These are phyloP conservation scores for Chironomus tentans DNA, from an alignment of 2,888 invertebrate species.

Conservation along the genomic window DNA sequence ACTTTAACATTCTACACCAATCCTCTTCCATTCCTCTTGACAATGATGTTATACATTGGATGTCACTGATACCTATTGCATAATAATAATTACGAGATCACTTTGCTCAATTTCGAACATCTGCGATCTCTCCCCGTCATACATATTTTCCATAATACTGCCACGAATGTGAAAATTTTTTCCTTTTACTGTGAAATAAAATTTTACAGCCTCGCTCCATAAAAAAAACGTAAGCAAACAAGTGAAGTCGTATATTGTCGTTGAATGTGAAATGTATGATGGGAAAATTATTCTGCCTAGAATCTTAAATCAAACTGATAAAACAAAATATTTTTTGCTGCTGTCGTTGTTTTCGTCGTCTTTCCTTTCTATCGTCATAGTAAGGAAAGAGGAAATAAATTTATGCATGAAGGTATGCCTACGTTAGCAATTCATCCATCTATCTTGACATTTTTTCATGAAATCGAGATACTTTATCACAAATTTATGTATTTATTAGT, in stretches of 20 bases:
- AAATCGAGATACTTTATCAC: neutral
- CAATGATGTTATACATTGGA: neutral
- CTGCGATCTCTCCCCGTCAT: neutral
- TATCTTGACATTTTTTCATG: neutral
- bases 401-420: neutral
- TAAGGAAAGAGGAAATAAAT: neutral
- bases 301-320: slow-evolving; percentile 1
- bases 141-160: neutral
- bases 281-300: slow-evolving; percentile 1
- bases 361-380: neutral
- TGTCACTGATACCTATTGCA: neutral
- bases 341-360: neutral
- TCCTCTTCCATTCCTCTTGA: no score
- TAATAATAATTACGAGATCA: neutral
- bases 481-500: slow-evolving; percentile 12
- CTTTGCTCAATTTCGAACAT: neutral
- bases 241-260: neutral
- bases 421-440: neutral
- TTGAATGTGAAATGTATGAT: neutral
- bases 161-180: neutral
- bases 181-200: neutral
- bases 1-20: no score
- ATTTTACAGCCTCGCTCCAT: neutral
- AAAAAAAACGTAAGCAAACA: neutral
- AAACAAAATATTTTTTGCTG: neutral